phyloP scores from a whole-genome alignment of 2,113 vertebrate species.

The Sinocyclocheilus anshuiensis region DNA sequence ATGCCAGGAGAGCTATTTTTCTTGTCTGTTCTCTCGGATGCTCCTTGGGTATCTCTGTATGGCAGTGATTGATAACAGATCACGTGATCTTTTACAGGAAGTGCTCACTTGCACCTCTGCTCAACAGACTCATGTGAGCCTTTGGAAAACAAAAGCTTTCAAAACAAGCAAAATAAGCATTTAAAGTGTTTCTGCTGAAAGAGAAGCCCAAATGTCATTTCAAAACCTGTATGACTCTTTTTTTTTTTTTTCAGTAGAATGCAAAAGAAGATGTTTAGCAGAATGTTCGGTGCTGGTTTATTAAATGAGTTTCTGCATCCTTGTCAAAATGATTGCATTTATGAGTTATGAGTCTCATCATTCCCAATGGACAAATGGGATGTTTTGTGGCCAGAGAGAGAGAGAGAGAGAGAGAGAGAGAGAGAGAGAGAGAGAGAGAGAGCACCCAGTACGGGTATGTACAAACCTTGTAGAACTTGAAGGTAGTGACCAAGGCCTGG shows the following conservation, averaged over 20 bases:
- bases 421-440: neutral
- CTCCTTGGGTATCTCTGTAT: neutral
- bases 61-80: constrained; percentile 34
- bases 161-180: neutral
- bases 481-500: neutral
- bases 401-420: neutral
- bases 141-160: neutral
- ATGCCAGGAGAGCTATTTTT: neutral
- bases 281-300: neutral
- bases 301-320: neutral
- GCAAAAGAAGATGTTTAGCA: neutral
- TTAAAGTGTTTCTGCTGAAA: neutral
- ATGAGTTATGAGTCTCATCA: neutral
- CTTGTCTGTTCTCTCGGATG: neutral
- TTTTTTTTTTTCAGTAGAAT: neutral
- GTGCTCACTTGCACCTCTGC: constrained; percentile 17
- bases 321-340: neutral
- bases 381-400: neutral
- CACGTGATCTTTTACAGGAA: constrained; percentile 13
- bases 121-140: neutral
- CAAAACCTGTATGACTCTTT: neutral
- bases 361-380: neutral
- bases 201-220: neutral
- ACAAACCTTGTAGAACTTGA: neutral
- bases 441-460: too few relatives aligned